Percentiles rank a stretch among this genome's conserved stretches.
phyloP scores from a whole-genome alignment of 2,888 invertebrate species.

The Fissipunctia ypsillon region DNA sequence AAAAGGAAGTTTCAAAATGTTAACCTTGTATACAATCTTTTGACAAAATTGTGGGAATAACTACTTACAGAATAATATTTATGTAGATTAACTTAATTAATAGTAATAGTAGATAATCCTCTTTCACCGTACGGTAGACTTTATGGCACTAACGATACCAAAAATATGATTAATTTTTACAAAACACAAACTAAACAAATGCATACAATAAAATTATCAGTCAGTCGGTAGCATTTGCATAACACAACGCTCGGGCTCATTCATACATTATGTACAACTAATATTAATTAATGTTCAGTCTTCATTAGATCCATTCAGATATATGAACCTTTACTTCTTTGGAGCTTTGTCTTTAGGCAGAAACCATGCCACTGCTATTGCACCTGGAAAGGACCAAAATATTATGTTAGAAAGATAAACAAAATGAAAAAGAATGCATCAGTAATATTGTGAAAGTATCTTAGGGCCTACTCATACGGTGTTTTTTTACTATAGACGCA shows the following conservation, averaged over 20 bases:
- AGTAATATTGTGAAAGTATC: background rate
- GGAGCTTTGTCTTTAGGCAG: slow-evolving; percentile 80
- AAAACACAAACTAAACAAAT: slow-evolving; percentile 16
- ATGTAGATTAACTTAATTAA: slow-evolving; percentile 9
- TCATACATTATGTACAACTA: slow-evolving; percentile 35
- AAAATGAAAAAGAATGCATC: background rate
- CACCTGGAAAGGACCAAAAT: slow-evolving; percentile 74
- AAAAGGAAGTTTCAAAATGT: background rate
- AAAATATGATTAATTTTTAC: background rate
- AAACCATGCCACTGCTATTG: slow-evolving; percentile 81
- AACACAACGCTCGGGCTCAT: slow-evolving; percentile 24
- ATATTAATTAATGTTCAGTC: slow-evolving; percentile 55
- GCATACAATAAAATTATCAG: slow-evolving; percentile 44
- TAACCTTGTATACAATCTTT: background rate
- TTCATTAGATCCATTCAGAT: slow-evolving; percentile 36
- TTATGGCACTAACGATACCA: background rate
- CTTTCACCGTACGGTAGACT: background rate
- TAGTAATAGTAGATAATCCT: background rate
- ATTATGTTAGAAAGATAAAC: background rate
- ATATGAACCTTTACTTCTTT: slow-evolving; percentile 61
- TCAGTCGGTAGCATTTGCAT: slow-evolving; percentile 43
- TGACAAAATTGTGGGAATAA: background rate
- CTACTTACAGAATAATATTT: background rate
- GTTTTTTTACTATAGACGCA: no score
- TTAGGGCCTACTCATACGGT: background rate